Percentiles rank a stretch among this genome's conserved stretches.
phyloP scores from a whole-genome alignment of 2,888 invertebrate genomes.

The Tipula confusa region DNA sequence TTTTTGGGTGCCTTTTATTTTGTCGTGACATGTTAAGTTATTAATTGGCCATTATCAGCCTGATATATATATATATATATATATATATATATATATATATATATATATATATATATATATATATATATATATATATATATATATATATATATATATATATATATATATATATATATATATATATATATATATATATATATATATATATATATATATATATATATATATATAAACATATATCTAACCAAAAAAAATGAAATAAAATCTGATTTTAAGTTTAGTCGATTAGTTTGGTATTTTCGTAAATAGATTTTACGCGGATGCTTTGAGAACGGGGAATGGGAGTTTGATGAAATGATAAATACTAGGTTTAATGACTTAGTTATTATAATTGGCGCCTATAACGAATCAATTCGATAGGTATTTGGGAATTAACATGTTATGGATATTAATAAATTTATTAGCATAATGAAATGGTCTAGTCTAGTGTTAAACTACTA shows the following conservation, averaged over 20 bases:
- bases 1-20: background rate
- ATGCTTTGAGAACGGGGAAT: background rate
- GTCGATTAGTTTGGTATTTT: background rate
- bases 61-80: background rate
- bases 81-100: background rate
- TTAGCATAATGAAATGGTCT: too few relatives aligned
- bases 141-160: background rate
- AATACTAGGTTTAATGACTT: background rate
- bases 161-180: background rate
- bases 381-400: background rate
- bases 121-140: background rate
- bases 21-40: slow-evolving; percentile 3
- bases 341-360: background rate
- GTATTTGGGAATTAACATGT: background rate
- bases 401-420: background rate
- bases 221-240: background rate
- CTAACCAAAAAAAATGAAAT: background rate
- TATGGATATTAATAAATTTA: background rate
- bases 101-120: background rate
- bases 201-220: too few relatives aligned
- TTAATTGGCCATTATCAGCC: slow-evolving; percentile 25
- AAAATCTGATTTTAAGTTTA: background rate
- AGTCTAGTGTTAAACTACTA: too few relatives aligned
- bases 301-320: background rate
- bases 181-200: background rate